Percentiles rank a stretch among this genome's conserved stretches.
Evolutionary conservation across 2,113 vertebrate species (phyloP).

Genomic region (Sciurus niger): DNA sequence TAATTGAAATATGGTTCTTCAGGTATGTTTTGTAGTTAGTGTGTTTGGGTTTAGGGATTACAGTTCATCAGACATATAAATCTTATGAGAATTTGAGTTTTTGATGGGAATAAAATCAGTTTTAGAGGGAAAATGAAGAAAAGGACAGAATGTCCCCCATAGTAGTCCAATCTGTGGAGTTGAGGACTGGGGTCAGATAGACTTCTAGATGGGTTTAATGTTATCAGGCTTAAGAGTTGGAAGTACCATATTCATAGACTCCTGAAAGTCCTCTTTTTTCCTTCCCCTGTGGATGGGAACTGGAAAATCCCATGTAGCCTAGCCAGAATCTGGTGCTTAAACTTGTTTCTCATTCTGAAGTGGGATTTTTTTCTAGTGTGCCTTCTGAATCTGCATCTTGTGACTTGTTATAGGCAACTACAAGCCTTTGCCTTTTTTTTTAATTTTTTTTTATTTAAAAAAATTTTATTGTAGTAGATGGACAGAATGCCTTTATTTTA

Average conservation of each 20-base stretch:
- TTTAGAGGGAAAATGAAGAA: neutral
- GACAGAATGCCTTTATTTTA: no score
- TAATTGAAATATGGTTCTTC: neutral
- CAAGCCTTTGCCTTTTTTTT: neutral
- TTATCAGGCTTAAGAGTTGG: neutral
- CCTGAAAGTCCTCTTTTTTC: neutral
- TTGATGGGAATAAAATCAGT: neutral
- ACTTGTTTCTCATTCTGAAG: neutral
- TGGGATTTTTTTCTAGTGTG: neutral
- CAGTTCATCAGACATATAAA: neutral
- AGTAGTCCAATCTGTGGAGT: neutral
- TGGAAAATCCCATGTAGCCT: neutral
- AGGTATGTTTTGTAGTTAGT: neutral
- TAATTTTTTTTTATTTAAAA: no score
- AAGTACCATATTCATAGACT: no score
- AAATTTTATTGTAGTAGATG: no score
- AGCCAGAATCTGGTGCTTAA: neutral
- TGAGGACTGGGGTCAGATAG: neutral
- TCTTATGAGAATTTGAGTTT: neutral
- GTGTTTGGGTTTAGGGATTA: slow-evolving; percentile 5
- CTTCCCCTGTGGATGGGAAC: neutral
- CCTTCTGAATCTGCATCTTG: neutral
- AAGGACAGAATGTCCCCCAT: neutral
- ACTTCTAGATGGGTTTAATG: neutral
- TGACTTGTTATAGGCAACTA: neutral